Percentiles rank a stretch among this genome's conserved stretches.
Evolutionary conservation across 2,113 vertebrate genomes (phyloP).

Genomic region (Neolamprologus ventralis): DNA sequence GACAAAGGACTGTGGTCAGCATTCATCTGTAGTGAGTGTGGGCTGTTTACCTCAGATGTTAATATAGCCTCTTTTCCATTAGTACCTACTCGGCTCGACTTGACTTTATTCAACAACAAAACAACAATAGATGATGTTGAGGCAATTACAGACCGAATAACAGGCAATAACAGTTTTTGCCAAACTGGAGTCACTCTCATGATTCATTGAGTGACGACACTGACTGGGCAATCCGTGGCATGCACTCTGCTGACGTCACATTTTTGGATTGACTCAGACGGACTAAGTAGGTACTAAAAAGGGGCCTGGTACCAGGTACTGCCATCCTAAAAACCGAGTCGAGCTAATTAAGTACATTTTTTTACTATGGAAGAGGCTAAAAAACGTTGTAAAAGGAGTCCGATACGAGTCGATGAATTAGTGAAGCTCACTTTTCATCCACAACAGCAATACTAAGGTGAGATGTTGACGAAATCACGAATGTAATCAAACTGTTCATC

Average conservation of each 20-base stretch:
- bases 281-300: not conserved
- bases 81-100: not conserved
- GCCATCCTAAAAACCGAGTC: rapidly evolving
- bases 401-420: rapidly evolving
- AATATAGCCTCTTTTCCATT: not conserved
- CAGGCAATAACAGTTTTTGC: not conserved
- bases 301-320: not conserved
- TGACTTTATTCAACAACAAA: not conserved
- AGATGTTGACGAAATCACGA: not conserved
- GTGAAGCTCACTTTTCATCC: not conserved
- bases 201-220: not conserved
- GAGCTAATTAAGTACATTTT: not conserved
- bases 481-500: not conserved
- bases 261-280: not conserved
- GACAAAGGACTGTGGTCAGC: not conserved
- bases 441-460: not conserved
- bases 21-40: not conserved
- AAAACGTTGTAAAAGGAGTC: not conserved
- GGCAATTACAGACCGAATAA: not conserved
- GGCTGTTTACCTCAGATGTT: not conserved
- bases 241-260: not conserved
- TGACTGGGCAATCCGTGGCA: not conserved
- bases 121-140: not conserved
- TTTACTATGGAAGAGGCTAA: not conserved
- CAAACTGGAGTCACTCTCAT: not conserved